A percentile compares a stretch with the other conserved stretches of the same genome.
phyloP scores from a whole-genome alignment of 2,888 invertebrate genomes.

The Minunthozetes semirufus region DNA sequence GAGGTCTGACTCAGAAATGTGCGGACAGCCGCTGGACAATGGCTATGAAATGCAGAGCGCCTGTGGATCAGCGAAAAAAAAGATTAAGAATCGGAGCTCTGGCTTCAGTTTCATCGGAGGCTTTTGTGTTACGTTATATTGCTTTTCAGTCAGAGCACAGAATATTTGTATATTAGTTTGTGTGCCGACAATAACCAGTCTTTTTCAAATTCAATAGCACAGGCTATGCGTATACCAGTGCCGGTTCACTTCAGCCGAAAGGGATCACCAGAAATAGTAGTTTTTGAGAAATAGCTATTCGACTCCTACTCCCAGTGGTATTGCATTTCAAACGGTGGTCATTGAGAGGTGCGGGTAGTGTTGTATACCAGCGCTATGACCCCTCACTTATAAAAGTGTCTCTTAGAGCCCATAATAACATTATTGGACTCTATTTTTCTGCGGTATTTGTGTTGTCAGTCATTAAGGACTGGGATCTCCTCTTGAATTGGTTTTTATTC shows the following conservation, averaged over 20 bases:
- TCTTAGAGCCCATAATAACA: background rate
- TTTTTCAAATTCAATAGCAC: too few relatives aligned
- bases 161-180: background rate
- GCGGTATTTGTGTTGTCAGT: background rate
- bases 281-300: background rate
- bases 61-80: background rate
- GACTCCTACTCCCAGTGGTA: conserved; percentile 22
- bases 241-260: background rate
- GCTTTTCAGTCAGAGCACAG: background rate
- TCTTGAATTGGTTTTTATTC: background rate
- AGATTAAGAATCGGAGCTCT: background rate
- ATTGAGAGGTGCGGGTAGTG: background rate
- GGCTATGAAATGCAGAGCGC: background rate
- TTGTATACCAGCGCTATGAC: background rate
- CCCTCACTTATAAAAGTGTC: background rate
- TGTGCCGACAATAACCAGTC: conserved; percentile 18
- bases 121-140: background rate
- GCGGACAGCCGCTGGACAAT: conserved; percentile 19
- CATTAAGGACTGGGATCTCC: background rate
- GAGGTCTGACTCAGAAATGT: background rate
- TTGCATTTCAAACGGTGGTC: conserved; percentile 22
- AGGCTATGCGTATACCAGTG: background rate
- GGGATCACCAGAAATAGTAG: conserved; percentile 19
- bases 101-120: conserved; percentile 13
- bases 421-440: conserved; percentile 8